phyloP scores from a whole-genome alignment of 2,113 vertebrate genomes.

The Stigmatopora argus region DNA sequence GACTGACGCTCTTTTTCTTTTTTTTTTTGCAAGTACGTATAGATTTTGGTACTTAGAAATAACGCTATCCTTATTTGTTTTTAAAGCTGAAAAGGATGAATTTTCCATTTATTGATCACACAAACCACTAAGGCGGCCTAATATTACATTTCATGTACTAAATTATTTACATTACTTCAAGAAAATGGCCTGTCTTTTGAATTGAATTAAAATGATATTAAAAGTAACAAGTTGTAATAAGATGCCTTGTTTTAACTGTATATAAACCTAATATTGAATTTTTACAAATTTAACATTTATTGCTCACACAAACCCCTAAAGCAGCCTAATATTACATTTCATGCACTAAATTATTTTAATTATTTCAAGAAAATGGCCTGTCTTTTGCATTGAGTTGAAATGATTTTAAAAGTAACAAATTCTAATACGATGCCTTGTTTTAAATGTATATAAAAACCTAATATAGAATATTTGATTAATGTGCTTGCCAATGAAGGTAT shows the following conservation, averaged over 20 bases:
- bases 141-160: background rate
- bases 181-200: background rate
- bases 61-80: too few relatives aligned
- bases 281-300: background rate
- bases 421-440: background rate
- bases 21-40: slow-evolving; percentile 6
- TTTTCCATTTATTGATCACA: too few relatives aligned
- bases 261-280: slow-evolving; percentile 17
- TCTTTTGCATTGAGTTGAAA: background rate
- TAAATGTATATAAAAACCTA: slow-evolving; percentile 7
- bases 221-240: background rate
- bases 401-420: background rate
- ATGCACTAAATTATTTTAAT: background rate
- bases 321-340: background rate
- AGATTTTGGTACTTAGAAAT: too few relatives aligned
- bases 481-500: too few relatives aligned
- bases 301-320: too few relatives aligned
- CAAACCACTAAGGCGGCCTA: too few relatives aligned
- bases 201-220: background rate
- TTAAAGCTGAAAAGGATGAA: too few relatives aligned
- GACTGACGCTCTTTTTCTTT: slow-evolving; percentile 15
- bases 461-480: too few relatives aligned
- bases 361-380: background rate
- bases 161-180: background rate
- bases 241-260: slow-evolving; percentile 14